Conservation (phyloP, 2,797 vertebrate species). For the Nyctalus aviator region DNA sequence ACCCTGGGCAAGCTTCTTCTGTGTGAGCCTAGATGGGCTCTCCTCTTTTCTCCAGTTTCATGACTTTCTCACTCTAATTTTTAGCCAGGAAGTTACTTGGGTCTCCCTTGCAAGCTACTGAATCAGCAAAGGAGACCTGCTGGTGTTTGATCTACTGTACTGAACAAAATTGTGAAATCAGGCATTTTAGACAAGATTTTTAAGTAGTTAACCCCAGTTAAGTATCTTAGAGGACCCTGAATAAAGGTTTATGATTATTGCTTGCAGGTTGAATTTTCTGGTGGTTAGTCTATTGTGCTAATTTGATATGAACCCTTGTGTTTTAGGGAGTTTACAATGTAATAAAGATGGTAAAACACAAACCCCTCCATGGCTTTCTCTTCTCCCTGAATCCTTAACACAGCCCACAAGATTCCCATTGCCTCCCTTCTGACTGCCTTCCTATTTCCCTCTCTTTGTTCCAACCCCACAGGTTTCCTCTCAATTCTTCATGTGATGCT, state of each 20-base stretch:
- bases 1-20: not conserved
- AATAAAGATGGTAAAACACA: slow-evolving; percentile 18
- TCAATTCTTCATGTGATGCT: not conserved
- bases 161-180: not conserved
- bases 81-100: not conserved
- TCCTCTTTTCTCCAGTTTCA: not conserved
- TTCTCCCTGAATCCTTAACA: not conserved
- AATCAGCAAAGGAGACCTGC: not conserved
- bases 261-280: slow-evolving; percentile 49
- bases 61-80: not conserved
- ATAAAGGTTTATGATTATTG: slow-evolving; percentile 8
- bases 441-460: not conserved
- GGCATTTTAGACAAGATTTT: slow-evolving; percentile 17
- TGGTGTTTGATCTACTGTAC: not conserved
- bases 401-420: not conserved
- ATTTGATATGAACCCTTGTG: not conserved
- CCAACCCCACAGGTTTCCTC: not conserved
- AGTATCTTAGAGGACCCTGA: not conserved
- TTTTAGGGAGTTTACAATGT: not conserved
- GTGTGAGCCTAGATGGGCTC: not conserved
- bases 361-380: not conserved
- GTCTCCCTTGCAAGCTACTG: not conserved
- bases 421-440: not conserved
- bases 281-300: not conserved
- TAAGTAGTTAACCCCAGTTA: not conserved